Conservation (phyloP, 2,797 vertebrate genomes). For the Serranus cabrilla region DNA sequence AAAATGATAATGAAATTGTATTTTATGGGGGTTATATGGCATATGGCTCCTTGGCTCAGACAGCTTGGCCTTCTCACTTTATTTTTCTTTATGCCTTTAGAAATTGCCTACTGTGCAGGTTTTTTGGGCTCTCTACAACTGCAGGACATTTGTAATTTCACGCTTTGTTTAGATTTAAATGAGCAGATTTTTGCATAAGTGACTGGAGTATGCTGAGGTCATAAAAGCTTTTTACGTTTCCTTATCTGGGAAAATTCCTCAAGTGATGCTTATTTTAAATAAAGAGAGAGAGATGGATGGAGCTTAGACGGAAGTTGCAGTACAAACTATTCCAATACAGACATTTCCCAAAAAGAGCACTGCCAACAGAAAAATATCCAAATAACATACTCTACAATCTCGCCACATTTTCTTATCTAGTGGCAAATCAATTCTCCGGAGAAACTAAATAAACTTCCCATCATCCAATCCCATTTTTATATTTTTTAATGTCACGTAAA, state of each 20-base stretch:
- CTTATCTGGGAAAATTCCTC: neutral
- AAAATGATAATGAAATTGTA: slow-evolving; percentile 55
- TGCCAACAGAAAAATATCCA: neutral
- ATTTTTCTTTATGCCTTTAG: slow-evolving; percentile 14
- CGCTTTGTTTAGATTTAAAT: slow-evolving; percentile 26
- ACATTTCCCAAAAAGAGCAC: no score
- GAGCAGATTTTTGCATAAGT: neutral
- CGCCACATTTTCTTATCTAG: neutral
- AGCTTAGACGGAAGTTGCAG: neutral
- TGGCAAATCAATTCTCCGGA: neutral
- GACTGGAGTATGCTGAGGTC: neutral
- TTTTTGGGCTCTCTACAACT: neutral
- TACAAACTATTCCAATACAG: neutral
- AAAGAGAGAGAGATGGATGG: neutral
- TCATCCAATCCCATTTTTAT: neutral
- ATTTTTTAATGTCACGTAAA: neutral
- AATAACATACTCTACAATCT: neutral
- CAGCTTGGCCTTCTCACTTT: slow-evolving; percentile 19
- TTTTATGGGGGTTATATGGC: slow-evolving; percentile 45
- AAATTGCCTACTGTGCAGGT: neutral
- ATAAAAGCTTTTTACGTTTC: slow-evolving; percentile 4
- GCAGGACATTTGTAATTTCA: slow-evolving; percentile 3
- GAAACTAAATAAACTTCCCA: neutral
- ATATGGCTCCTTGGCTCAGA: slow-evolving; percentile 34
- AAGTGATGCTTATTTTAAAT: slow-evolving; percentile 6